Evolutionary conservation across 2,888 invertebrate species (phyloP), one percentile per base, ranked within the genome.

Genomic region (Teleiodes luculella): DNA sequence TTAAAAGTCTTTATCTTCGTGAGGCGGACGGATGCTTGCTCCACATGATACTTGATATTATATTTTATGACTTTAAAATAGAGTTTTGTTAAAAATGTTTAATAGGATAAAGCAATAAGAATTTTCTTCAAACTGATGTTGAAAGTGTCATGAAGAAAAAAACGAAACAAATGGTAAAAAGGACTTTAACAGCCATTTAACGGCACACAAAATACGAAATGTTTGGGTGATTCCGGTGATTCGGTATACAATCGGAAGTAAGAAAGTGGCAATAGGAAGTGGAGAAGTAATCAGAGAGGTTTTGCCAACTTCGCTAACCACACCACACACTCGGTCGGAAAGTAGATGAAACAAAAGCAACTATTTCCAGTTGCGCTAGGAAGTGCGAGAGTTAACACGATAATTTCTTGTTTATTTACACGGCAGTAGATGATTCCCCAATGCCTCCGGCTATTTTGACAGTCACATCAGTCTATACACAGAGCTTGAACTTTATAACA

Each of bases 1-100:
- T 76, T 76, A 74, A 57, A 57, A 72, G 70, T 72, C 68, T 76
- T n/a, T 80, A 76, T 78, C 76, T 76, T 70, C 66, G 61, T 65
- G 63, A 59, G 60, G 66, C 70, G 67, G 65, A 67, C 67, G 67
- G 65, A 66, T 66, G 67, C 62, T 61, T 64, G 63, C 63, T 64
- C 61, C 57, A 61, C 62, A 58, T 57, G 57, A 60, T 60, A 55
- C 56, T 63, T 58, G 53, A 58, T 56, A 53, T 56, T 50, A 61
- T 59, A 57, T 59, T 64, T 66, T 60, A 63, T 54, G 60, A 56
- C 53, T 59, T 52, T 54, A 54, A 61, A 62, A 55, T 41, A 54
- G 31, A 37, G 48, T 30, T 28, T 52, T 43, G 48, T 48, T 20
- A 13, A 46, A 49, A 45, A 24, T 54, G 54, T 55, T 31, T 49